Base-by-base conservation (phyloP, 2,797 vertebrate genomes). In the Brachymystax lenok region DNA sequence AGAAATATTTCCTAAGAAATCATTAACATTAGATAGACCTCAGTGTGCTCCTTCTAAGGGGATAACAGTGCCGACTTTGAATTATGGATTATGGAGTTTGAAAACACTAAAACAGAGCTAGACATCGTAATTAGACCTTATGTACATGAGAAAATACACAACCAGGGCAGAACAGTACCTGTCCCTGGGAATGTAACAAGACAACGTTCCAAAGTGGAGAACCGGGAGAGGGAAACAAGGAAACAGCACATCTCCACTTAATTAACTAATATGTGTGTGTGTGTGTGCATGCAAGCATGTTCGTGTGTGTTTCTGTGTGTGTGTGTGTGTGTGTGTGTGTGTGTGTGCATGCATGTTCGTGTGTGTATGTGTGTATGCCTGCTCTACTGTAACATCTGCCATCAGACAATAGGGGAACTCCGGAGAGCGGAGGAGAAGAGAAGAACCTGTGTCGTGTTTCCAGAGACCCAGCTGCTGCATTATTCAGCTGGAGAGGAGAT, bases 401-500 rank as follows among this genome's bases (percentile, higher is more conserved):
- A 21, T 83, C 75, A 66, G 14, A 66, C 64, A 35, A 69, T 8
- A 19, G 28, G 30, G 67, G 17, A 69, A 69, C 67, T 69, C 28
- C 33, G 33, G 30, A 33, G 28, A 35, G 59, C 24, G 59, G 59
- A 30, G 27, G 24, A 66, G 63, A 12, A 66, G 61, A 24, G 21
- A 30, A 40, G 8, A 69, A 69, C 28, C 1, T 8, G 28, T 30
- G 66, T 19, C 17, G 13, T 68, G 28, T 69, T 33, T 28, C 40
- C 67, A 35, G 59, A 61, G 59, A 61, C 59, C 19, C 28, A 69
- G 28, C 46, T 51, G 28, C 80, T 82, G 33, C 73, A 80, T 83
- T 66, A 83, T 83, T 84, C 52, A 83, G 78, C 27, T 21, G 27
- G n/a, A 21, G 35, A 40, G 4, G 52, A 21, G 19, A 61, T 46